These are phyloP conservation scores for Columba janthina DNA, from an alignment of 2,113 vertebrate genomes.

Conservation along the genomic window DNA sequence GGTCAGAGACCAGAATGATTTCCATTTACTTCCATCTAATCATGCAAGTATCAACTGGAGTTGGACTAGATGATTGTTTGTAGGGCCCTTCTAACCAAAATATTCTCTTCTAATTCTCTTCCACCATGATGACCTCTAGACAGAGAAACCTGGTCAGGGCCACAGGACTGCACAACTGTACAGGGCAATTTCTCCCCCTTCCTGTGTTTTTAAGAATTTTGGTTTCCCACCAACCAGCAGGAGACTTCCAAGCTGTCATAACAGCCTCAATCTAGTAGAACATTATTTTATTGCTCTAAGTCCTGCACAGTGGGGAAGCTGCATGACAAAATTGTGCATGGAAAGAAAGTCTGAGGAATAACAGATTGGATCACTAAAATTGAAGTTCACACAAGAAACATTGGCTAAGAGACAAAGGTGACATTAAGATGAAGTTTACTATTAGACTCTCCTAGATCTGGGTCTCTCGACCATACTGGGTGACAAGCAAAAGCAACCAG, in stretches of 20 bases:
- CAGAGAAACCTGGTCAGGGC: neutral
- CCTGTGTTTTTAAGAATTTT: neutral
- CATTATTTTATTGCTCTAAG: conserved; percentile 43
- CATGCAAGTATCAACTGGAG: neutral
- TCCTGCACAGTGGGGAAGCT: neutral
- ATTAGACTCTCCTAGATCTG: neutral
- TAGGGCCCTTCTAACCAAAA: neutral
- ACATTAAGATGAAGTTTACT: neutral
- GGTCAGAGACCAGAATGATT: neutral
- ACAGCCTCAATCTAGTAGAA: conserved; percentile 6
- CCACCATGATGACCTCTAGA: neutral
- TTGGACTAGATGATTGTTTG: neutral
- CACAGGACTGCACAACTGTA: neutral
- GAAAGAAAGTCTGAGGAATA: neutral
- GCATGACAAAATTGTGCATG: conserved; percentile 13
- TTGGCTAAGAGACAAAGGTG: conserved; percentile 7
- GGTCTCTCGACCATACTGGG: neutral
- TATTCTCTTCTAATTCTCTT: neutral
- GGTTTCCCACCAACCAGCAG: conserved; percentile 7
- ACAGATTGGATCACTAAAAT: conserved; percentile 26
- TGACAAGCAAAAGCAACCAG: neutral
- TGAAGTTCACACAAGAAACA: conserved; percentile 8
- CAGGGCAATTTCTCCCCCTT: neutral
- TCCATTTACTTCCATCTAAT: neutral
- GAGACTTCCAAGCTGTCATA: neutral